Base-by-base conservation (phyloP, 2,797 vertebrate species). In the Gymnothorax reevesii region DNA sequence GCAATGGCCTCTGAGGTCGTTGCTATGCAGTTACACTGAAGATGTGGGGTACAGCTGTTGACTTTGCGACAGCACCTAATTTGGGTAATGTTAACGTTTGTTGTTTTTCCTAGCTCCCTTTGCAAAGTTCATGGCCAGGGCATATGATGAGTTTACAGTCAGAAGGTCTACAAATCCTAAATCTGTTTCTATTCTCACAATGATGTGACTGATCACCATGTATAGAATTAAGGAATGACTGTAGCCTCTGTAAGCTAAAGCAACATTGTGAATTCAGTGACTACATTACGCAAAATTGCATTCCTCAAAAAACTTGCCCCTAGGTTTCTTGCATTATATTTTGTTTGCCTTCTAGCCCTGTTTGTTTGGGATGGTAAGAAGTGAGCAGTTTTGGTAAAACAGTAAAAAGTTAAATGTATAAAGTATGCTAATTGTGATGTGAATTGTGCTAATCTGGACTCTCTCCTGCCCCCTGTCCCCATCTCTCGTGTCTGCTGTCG, bases 141-240 rank as follows among this genome's bases (percentile, higher is more conserved):
- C 88, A 92, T 89, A 92, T 94, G 94, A 94, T 95, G 94, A 93
- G 92, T 94, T 93, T 94, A 91, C 93, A 95, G 93, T 93, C 93
- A 91, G 90, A 93, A 91, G 91, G 90, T 94, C 93, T 94, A 92
- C 93, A 92, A 93, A 92, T 92, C 89, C 90, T 92, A 94, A 95
- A 94, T 94, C 94, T 94, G 92, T 92, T 94, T 93, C 92, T 89
- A 92, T 42, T 93, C 91, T 94, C 91, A 91, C 86, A 20, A n/a
- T 94, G 93, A 93, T 93, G 92, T 92, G 90, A 89, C 89, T 89
- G 91, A 91, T 94, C 91, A 92, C 90, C 92, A 91, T 88, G 87
- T 87, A 88, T 91, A 83, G 86, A 88, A 88, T 88, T 89, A 92
- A 10, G 89, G 93, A 92, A 90, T 75, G 80, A 88, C 88, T 75